Percentiles rank a stretch among this genome's conserved stretches.
Conservation (phyloP, 2,113 vertebrate genomes). For the Edolisoma coerulescens region DNA sequence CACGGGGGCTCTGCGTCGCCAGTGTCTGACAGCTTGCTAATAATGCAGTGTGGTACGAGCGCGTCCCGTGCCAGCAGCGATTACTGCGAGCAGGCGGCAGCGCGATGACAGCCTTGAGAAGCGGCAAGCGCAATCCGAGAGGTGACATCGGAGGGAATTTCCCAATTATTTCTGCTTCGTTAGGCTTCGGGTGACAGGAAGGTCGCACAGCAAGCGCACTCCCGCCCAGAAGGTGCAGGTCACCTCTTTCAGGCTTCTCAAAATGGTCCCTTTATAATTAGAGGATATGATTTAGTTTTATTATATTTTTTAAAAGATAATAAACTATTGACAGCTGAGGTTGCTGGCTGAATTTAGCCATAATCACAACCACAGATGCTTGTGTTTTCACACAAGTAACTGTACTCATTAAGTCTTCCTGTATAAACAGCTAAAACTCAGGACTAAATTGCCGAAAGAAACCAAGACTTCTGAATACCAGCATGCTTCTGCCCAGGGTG, state of each 20-base stretch:
- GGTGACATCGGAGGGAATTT: constrained; percentile 20
- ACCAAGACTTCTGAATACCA: neutral
- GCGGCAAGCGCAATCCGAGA: neutral
- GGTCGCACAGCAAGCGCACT: neutral
- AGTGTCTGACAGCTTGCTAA: constrained; percentile 64
- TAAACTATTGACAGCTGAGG: constrained; percentile 38
- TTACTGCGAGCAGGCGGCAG: constrained; percentile 8
- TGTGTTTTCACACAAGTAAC: constrained; percentile 46
- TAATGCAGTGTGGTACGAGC: constrained; percentile 30
- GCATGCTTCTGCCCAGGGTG: neutral
- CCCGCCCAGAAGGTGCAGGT: neutral
- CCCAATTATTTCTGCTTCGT: constrained; percentile 33
- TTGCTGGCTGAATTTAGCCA: constrained; percentile 45
- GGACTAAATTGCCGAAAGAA: constrained; percentile 28
- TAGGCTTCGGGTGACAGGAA: neutral
- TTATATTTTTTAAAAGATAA: neutral
- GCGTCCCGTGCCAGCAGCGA: constrained; percentile 35
- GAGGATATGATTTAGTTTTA: neutral
- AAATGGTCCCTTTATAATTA: neutral
- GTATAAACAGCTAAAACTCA: constrained; percentile 41
- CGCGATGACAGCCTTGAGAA: constrained; percentile 44
- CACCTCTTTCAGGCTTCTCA: neutral
- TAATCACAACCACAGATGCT: constrained; percentile 17
- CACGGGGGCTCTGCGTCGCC: neutral
- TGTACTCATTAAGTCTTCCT: constrained; percentile 21